Percentiles rank a stretch among this genome's conserved stretches.
These are phyloP conservation scores for Sympetrum striolatum DNA, from an alignment of 2,888 invertebrate genomes.

Conservation along the genomic window DNA sequence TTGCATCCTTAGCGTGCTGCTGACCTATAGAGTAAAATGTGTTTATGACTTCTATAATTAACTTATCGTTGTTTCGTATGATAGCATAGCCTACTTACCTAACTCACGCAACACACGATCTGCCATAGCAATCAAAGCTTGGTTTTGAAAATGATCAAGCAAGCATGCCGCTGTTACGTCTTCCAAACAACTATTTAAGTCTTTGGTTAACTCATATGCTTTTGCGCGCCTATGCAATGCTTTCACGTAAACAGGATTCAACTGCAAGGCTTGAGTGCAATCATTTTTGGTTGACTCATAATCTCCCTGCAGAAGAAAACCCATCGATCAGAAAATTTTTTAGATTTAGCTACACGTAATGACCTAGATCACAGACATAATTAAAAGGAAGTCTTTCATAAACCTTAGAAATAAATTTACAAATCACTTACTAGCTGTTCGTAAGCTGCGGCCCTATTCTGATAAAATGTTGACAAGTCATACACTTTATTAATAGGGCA, in stretches of 20 bases:
- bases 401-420: background rate
- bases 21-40: constrained; percentile 56
- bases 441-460: constrained; percentile 94
- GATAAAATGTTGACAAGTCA: constrained; percentile 90
- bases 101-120: constrained; percentile 87
- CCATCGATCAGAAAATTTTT: no score
- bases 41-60: background rate
- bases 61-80: background rate
- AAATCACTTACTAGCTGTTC: constrained; percentile 74
- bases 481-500: constrained; percentile 77
- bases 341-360: background rate
- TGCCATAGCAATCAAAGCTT: constrained; percentile 79
- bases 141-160: constrained; percentile 86
- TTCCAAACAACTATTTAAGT: constrained; percentile 82
- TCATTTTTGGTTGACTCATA: constrained; percentile 85
- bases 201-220: constrained; percentile 80
- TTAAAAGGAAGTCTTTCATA: background rate
- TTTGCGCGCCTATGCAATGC: constrained; percentile 85
- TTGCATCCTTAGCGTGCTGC: constrained; percentile 76
- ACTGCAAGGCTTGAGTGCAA: constrained; percentile 82
- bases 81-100: constrained; percentile 59
- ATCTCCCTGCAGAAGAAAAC: constrained; percentile 65
- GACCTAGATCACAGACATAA: background rate
- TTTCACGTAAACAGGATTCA: constrained; percentile 87
- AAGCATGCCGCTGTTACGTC: constrained; percentile 94